Base-by-base conservation (phyloP, 1,140 invertebrate genomes). In the Drosophila watanabei region DNA sequence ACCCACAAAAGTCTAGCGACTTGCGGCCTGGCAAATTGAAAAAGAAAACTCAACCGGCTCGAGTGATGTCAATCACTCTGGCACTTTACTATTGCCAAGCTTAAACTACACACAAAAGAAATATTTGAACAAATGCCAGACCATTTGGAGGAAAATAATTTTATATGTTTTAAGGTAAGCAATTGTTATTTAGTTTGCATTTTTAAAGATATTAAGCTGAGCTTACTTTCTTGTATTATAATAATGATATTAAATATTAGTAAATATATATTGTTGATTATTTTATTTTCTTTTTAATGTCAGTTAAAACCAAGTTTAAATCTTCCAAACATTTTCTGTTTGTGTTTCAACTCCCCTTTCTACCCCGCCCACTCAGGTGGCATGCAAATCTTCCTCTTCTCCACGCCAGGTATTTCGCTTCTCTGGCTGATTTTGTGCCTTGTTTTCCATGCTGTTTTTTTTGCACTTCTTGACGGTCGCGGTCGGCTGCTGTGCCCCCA, bases 401-500 rank as follows among this genome's bases (percentile, higher is more conserved):
- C 39, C 65, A 43, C 41, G 39, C 32, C 58, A 64, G 56, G 56
- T 52, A 75, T 75, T 75, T 73, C 33, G 24, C 51, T 43, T 61
- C 24, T 43, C 16, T 73, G 32, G 10, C 37, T 66, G n/a, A 46
- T 69, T 49, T 71, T 59, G 59, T 71, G 35, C 43, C 18, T 35
- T 30, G 24, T 45, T 68, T 73, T 51, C 20, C 20, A 14, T 32
- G 33, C 24, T 35, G n/a, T 66, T 66, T 66, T 70, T 63, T 64
- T 60, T 62, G 49, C 39, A 41, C 75, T 78, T 80, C 75, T 78
- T 79, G 76, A 57, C 64, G 75, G 73, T 77, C 75, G 73, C 56
- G 82, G 60, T 82, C 66, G 77, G 63, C 61, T 83, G 82, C 81
- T 71, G 73, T 85, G 85, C 84, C 85, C 85, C 86, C 85, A 89